phyloP scores from a whole-genome alignment of 2,888 invertebrate species.

The Tryphoninae sp. region DNA sequence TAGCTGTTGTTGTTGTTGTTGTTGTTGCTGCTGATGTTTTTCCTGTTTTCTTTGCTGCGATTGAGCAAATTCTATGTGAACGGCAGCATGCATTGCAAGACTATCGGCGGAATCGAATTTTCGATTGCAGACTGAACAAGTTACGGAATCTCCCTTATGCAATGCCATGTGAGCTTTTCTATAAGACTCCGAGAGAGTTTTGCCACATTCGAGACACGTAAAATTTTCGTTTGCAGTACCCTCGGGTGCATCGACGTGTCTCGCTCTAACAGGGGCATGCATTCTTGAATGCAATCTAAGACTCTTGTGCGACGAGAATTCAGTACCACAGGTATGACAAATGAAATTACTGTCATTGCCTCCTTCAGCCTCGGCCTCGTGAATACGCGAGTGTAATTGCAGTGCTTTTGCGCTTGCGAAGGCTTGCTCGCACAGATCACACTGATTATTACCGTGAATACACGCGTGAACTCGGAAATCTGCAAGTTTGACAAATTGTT shows the following conservation, averaged over 20 bases:
- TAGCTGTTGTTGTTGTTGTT: constrained; percentile 4
- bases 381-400: constrained; percentile 85
- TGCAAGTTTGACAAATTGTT: constrained; percentile 81
- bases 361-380: constrained; percentile 71
- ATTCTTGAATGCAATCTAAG: constrained; percentile 88
- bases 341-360: constrained; percentile 79
- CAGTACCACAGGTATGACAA: constrained; percentile 87
- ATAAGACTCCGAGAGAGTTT: constrained; percentile 81
- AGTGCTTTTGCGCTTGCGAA: constrained; percentile 83
- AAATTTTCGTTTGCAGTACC: constrained; percentile 76
- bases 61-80: constrained; percentile 82
- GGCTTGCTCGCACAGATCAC: constrained; percentile 76
- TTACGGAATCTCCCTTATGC: constrained; percentile 84
- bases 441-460: constrained; percentile 75
- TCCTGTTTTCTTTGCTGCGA: constrained; percentile 60
- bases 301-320: constrained; percentile 86
- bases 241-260: constrained; percentile 81
- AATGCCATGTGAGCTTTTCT: constrained; percentile 86
- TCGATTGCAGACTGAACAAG: constrained; percentile 88
- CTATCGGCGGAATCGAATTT: constrained; percentile 86
- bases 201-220: constrained; percentile 79
- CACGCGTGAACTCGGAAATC: constrained; percentile 82
- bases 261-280: constrained; percentile 87
- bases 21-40: constrained; percentile 16
- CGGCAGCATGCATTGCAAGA: constrained; percentile 88